Evolutionary conservation across 2,888 invertebrate species (phyloP).

Genomic region (Sinodicranocentrus sp.): DNA sequence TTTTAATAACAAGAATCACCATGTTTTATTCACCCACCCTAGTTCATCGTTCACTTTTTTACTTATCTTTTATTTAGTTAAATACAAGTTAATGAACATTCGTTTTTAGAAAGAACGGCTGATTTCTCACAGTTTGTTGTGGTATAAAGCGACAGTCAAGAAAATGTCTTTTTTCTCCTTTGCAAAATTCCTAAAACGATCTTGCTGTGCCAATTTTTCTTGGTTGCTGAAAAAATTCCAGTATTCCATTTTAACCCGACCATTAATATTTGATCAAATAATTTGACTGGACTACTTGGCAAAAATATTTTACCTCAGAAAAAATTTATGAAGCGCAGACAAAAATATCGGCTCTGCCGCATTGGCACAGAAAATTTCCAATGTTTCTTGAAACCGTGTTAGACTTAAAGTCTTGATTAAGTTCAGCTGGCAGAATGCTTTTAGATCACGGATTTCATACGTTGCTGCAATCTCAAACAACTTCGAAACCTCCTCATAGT

Average conservation of each 20-base stretch:
- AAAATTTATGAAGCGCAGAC: background rate
- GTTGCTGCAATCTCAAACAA: background rate
- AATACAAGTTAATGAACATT: no score
- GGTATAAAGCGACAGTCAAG: constrained; percentile 10
- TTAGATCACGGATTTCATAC: constrained; percentile 24
- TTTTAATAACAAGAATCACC: no score
- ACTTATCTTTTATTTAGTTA: no score
- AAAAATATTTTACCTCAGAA: constrained; percentile 15
- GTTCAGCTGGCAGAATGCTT: constrained; percentile 8
- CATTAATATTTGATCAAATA: background rate
- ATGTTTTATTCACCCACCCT: no score
- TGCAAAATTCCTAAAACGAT: constrained; percentile 22
- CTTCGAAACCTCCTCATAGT: background rate
- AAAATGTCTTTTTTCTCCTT: constrained; percentile 26
- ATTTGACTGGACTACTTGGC: no score
- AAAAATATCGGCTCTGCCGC: background rate
- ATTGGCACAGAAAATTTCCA: constrained; percentile 5
- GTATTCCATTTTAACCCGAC: background rate
- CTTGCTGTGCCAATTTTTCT: background rate
- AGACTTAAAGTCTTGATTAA: constrained; percentile 6
- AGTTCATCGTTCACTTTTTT: no score
- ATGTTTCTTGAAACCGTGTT: constrained; percentile 2
- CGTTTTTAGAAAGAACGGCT: no score
- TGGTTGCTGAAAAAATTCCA: constrained; percentile 31
- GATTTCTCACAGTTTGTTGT: no score